Evolutionary conservation across 2,797 vertebrate species (phyloP).

Genomic region (Fundulus diaphanus): DNA sequence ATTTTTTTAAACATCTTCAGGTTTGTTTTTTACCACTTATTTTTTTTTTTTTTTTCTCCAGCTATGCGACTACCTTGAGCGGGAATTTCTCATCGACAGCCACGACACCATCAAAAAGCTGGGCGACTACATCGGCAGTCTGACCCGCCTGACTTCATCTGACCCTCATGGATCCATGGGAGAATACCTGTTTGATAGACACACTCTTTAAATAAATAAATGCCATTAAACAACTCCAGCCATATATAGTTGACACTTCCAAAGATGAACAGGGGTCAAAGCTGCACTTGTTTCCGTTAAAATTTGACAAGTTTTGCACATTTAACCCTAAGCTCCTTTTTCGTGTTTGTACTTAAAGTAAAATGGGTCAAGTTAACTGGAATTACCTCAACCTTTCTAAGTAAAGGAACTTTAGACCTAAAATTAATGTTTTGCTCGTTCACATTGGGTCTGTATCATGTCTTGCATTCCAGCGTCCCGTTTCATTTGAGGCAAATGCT

Average conservation of each 20-base stretch:
- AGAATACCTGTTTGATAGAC: slow-evolving; percentile 84
- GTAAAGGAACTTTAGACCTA: slow-evolving; percentile 7
- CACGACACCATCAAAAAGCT: slow-evolving; percentile 80
- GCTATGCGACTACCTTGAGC: slow-evolving; percentile 81
- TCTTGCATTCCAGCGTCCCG: slow-evolving; percentile 41
- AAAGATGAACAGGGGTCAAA: neutral
- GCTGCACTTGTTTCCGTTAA: slow-evolving; percentile 10
- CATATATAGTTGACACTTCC: slow-evolving; percentile 8
- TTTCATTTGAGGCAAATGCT: too few relatives aligned
- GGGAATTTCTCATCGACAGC: slow-evolving; percentile 77
- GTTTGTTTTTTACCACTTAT: neutral
- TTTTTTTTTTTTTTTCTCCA: slow-evolving; percentile 38
- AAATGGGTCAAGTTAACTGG: slow-evolving; percentile 11
- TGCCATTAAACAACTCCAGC: neutral
- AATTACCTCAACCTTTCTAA: slow-evolving; percentile 54
- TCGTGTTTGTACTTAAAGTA: slow-evolving; percentile 14
- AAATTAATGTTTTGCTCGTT: slow-evolving; percentile 15
- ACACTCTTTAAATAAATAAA: slow-evolving; percentile 69
- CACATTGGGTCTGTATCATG: neutral
- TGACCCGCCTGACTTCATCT: slow-evolving; percentile 65
- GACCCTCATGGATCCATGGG: slow-evolving; percentile 73
- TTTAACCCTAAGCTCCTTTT: slow-evolving; percentile 8
- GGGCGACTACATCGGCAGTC: slow-evolving; percentile 76
- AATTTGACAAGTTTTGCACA: slow-evolving; percentile 12
- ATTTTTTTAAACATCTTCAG: neutral